Evolutionary conservation across 2,888 invertebrate genomes (phyloP).

Genomic region (Ophioninae sp.): DNA sequence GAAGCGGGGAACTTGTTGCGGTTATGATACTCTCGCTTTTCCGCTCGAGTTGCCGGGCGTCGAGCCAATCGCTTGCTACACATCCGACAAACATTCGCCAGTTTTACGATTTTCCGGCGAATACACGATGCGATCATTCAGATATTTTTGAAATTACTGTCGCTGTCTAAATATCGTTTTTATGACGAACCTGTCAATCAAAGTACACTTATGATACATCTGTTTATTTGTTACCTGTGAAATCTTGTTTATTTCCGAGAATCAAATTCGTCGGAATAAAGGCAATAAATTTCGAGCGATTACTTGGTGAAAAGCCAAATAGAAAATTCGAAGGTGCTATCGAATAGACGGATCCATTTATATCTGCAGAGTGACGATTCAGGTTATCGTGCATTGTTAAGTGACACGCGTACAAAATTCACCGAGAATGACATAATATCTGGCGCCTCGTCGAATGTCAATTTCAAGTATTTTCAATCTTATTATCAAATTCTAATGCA

Average conservation of each 20-base stretch:
- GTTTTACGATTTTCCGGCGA: slow-evolving; percentile 34
- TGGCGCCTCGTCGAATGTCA: neutral
- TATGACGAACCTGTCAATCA: neutral
- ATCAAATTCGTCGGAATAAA: neutral
- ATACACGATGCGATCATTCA: slow-evolving; percentile 52
- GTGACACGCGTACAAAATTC: no score
- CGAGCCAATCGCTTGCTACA: slow-evolving; percentile 47
- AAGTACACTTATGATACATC: neutral
- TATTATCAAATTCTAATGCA: no score
- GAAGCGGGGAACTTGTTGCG: slow-evolving; percentile 48
- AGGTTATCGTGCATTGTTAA: no score
- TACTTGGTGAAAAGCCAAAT: neutral
- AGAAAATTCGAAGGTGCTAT: neutral
- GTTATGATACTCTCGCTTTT: slow-evolving; percentile 43
- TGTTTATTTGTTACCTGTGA: neutral
- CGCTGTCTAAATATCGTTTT: neutral
- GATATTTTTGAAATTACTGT: slow-evolving; percentile 32
- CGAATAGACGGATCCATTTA: no score
- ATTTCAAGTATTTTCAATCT: neutral
- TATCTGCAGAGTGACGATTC: neutral
- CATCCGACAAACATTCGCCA: slow-evolving; percentile 32
- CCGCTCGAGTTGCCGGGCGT: slow-evolving; percentile 49
- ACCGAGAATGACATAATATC: no score
- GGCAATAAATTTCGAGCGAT: neutral
- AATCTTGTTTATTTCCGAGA: neutral